Evolutionary conservation across 2,888 invertebrate species (phyloP).

Genomic region (Agrotis ipsilon): DNA sequence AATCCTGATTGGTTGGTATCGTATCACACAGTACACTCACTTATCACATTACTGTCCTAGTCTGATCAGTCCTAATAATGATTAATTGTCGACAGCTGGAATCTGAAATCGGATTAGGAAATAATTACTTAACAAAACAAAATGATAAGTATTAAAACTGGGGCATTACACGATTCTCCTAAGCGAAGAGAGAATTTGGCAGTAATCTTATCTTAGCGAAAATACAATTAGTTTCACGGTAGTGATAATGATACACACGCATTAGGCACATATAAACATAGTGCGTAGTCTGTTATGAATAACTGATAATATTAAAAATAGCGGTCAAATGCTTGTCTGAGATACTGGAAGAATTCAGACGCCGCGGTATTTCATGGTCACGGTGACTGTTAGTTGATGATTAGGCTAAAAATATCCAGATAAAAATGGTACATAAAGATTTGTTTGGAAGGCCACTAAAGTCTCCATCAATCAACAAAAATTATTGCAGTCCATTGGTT

Average conservation of each 20-base stretch:
- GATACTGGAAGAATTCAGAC: slow-evolving; percentile 53
- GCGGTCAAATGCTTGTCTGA: slow-evolving; percentile 40
- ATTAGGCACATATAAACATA: slow-evolving; percentile 26
- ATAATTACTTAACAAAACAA: background rate
- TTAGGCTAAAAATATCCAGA: slow-evolving; percentile 35
- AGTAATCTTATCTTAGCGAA: slow-evolving; percentile 27
- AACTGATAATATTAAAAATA: slow-evolving; percentile 43
- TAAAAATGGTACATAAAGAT: slow-evolving; percentile 21
- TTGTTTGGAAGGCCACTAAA: slow-evolving; percentile 6
- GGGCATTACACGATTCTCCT: background rate
- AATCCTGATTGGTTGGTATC: no score
- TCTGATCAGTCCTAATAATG: background rate
- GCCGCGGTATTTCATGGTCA: slow-evolving; percentile 39
- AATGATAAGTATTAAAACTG: slow-evolving; percentile 7
- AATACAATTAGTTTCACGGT: slow-evolving; percentile 33
- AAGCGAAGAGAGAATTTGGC: slow-evolving; percentile 3
- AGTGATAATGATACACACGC: slow-evolving; percentile 60
- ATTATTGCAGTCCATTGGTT: no score
- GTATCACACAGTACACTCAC: no score
- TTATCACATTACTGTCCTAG: background rate
- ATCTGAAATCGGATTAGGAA: background rate
- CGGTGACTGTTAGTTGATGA: slow-evolving; percentile 16
- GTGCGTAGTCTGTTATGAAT: slow-evolving; percentile 33
- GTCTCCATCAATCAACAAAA: background rate
- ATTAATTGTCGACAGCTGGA: slow-evolving; percentile 12